Percentiles rank a stretch among this genome's conserved stretches.
These are phyloP conservation scores for Paramuricea clavata DNA, from an alignment of 92 coral and sea anemone species.

Conservation along the genomic window DNA sequence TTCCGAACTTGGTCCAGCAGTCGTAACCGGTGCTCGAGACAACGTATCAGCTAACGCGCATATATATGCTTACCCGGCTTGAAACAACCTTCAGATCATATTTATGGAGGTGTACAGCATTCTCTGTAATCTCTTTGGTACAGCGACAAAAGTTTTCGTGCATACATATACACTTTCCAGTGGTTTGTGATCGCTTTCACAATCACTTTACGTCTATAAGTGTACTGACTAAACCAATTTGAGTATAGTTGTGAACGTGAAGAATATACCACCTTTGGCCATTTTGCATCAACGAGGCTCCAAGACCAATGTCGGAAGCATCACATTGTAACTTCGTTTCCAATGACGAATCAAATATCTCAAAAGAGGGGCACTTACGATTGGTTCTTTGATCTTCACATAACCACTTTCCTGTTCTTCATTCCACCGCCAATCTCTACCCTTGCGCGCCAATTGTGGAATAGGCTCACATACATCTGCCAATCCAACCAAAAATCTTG, in stretches of 20 bases:
- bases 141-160: conserved; percentile 44
- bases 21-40: conserved; percentile 42
- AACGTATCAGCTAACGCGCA: conserved; percentile 57
- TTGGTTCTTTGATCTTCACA: conserved; percentile 39
- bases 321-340: conserved; percentile 18
- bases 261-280: conserved; percentile 14
- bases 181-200: conserved; percentile 61
- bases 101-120: conserved; percentile 50
- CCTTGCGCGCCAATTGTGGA: conserved; percentile 46
- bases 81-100: conserved; percentile 36
- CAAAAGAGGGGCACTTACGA: conserved; percentile 8
- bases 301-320: conserved; percentile 3
- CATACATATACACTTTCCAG: conserved; percentile 46
- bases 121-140: conserved; percentile 45
- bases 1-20: not conserved
- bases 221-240: conserved; percentile 22
- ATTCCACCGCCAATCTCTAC: conserved; percentile 53
- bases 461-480: conserved; percentile 55
- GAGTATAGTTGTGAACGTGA: too few relatives aligned
- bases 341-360: conserved; percentile 16
- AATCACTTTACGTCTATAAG: conserved; percentile 37
- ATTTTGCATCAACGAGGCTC: conserved; percentile 15
- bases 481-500: conserved; percentile 49
- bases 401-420: conserved; percentile 49
- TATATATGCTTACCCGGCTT: conserved; percentile 49